Conservation (phyloP, 2,888 invertebrate species). For the Aporophyla lueneburgensis region DNA sequence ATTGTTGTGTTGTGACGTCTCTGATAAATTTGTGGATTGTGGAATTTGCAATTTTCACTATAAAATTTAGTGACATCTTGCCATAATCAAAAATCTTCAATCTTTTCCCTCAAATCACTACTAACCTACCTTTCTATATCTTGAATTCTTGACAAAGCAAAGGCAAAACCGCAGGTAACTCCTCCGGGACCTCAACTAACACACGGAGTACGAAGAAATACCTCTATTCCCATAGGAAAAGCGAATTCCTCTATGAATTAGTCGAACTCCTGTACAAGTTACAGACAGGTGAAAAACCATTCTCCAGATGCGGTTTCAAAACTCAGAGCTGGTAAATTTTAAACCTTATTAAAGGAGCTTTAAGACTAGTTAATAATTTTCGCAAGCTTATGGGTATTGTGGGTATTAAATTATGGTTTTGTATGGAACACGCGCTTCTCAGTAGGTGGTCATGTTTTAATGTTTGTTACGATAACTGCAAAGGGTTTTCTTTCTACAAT, state of each 20-base stretch:
- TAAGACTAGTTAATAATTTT: neutral
- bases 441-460: constrained; percentile 56
- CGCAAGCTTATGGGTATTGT: neutral
- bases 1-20: too few species aligned
- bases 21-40: too few species aligned
- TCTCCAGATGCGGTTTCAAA: neutral
- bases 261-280: constrained; percentile 66
- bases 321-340: constrained; percentile 6
- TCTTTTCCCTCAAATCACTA: neutral
- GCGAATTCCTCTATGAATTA: constrained; percentile 57
- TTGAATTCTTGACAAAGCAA: constrained; percentile 25
- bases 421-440: constrained; percentile 58
- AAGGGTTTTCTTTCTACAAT: constrained; percentile 30
- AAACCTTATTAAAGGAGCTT: neutral
- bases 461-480: constrained; percentile 43
- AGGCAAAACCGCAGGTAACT: constrained; percentile 39
- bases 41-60: too few species aligned
- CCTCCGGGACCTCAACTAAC: constrained; percentile 34
- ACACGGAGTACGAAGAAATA: constrained; percentile 43
- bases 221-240: constrained; percentile 63
- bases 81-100: neutral
- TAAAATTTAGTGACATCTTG: neutral
- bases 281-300: constrained; percentile 58
- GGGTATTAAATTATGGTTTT: constrained; percentile 14
- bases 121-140: neutral